These are phyloP conservation scores for Diarsia mendica DNA, from an alignment of 2,888 invertebrate genomes.

Conservation along the genomic window DNA sequence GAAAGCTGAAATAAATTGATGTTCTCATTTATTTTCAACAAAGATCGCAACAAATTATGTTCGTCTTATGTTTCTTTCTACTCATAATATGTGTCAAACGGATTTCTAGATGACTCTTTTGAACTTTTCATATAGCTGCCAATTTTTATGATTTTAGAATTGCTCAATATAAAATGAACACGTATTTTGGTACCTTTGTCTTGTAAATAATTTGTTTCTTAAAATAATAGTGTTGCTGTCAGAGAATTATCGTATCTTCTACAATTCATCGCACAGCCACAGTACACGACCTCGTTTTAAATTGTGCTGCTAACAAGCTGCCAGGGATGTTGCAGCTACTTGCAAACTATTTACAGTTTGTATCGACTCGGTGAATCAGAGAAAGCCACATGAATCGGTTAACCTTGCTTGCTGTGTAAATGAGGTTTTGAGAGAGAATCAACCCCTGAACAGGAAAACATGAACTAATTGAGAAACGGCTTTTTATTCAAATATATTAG, in stretches of 20 bases:
- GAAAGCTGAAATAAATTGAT: not conserved
- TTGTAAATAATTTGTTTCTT: constrained; percentile 38
- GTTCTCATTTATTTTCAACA: not conserved
- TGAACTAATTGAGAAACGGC: too few relatives aligned
- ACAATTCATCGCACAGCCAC: constrained; percentile 39
- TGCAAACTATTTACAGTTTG: constrained; percentile 16
- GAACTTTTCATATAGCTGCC: constrained; percentile 8
- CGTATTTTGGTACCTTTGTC: constrained; percentile 18
- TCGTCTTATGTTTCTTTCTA: not conserved
- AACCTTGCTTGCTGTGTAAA: not conserved
- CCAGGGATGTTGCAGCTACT: constrained; percentile 43
- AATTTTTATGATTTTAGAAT: constrained; percentile 34
- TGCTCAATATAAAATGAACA: constrained; percentile 22
- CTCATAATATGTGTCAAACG: constrained; percentile 7
- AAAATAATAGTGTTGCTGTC: constrained; percentile 42
- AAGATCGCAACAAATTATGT: not conserved
- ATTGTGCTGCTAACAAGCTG: constrained; percentile 41
- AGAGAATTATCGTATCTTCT: constrained; percentile 47
- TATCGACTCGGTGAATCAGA: not conserved
- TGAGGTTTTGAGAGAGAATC: too few relatives aligned
- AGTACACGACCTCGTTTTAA: constrained; percentile 56
- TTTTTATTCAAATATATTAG: too few relatives aligned
- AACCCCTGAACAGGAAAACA: too few relatives aligned
- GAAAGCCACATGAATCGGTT: not conserved
- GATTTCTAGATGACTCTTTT: constrained; percentile 22